Evolutionary conservation across 2,888 invertebrate species (phyloP).

Genomic region (Drepanosiphum platanoidis): DNA sequence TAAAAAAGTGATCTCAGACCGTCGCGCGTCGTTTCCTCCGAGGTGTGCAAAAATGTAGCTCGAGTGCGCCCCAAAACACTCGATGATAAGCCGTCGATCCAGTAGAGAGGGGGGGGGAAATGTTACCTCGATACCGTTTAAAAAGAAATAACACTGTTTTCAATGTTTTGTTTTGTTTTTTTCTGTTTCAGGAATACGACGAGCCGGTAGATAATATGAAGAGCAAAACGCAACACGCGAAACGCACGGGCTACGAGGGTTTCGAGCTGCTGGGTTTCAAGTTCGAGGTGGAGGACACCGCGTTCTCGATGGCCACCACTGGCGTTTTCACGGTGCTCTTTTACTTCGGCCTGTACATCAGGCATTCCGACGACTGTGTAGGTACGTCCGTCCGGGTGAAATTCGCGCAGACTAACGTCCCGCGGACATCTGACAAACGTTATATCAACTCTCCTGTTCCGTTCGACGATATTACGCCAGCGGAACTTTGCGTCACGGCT

Average conservation of each 20-base stretch:
- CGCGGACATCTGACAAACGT: no score
- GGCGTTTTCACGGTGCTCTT: conserved; percentile 44
- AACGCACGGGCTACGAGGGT: conserved; percentile 23
- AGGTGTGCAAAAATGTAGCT: no score
- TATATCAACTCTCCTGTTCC: no score
- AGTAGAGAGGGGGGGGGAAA: no score
- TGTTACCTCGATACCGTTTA: not conserved
- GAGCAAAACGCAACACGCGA: not conserved
- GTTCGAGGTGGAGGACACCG: conserved; percentile 41
- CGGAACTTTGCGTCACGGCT: no score
- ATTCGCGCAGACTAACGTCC: not conserved
- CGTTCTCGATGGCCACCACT: conserved; percentile 32
- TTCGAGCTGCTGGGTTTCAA: conserved; percentile 46
- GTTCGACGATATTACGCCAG: no score
- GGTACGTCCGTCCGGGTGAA: not conserved
- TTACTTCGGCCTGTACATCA: conserved; percentile 52
- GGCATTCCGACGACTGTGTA: not conserved
- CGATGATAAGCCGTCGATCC: no score
- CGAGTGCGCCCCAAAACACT: no score
- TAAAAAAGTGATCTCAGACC: no score
- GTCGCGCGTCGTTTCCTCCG: no score
- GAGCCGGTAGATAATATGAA: not conserved
- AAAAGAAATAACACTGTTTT: no score
- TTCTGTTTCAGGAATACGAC: not conserved
- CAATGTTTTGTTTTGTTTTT: not conserved